phyloP scores from a whole-genome alignment of 2,888 invertebrate species.

The Clanis bilineata region DNA sequence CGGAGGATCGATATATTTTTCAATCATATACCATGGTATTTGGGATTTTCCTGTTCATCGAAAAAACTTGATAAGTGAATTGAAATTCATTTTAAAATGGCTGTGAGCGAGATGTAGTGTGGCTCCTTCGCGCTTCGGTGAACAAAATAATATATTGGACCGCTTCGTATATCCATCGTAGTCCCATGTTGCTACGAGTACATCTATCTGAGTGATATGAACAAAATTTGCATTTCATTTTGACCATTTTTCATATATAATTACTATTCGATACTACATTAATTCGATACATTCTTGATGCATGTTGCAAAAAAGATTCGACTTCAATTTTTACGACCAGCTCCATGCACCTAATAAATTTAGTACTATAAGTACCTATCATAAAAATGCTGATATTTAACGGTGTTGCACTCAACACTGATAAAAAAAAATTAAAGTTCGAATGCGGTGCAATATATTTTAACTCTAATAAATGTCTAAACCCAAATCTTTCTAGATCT shows the following conservation, averaged over 20 bases:
- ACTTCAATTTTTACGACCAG: no score
- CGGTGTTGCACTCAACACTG: no score
- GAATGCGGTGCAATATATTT: neutral
- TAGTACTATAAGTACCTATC: no score
- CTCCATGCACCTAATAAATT: no score
- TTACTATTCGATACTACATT: neutral
- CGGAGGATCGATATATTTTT: no score
- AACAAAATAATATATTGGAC: constrained; percentile 61
- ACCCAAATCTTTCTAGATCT: neutral
- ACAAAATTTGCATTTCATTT: neutral
- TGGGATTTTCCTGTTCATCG: constrained; percentile 43
- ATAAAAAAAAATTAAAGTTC: no score
- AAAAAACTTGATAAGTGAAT: constrained; percentile 50
- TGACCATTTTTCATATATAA: neutral
- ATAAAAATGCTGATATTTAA: no score
- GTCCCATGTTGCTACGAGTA: neutral
- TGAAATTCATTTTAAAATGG: constrained; percentile 57
- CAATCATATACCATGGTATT: constrained; percentile 15
- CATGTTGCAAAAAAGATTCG: no score
- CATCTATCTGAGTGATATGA: neutral
- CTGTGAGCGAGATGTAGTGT: constrained; percentile 52
- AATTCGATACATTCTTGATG: no score
- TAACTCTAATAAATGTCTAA: neutral
- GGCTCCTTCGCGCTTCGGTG: constrained; percentile 51
- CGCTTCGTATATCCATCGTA: constrained; percentile 31